Percentiles rank a stretch among this genome's conserved stretches.
Evolutionary conservation across 2,888 invertebrate species (phyloP).

Genomic region (Boloria selene): DNA sequence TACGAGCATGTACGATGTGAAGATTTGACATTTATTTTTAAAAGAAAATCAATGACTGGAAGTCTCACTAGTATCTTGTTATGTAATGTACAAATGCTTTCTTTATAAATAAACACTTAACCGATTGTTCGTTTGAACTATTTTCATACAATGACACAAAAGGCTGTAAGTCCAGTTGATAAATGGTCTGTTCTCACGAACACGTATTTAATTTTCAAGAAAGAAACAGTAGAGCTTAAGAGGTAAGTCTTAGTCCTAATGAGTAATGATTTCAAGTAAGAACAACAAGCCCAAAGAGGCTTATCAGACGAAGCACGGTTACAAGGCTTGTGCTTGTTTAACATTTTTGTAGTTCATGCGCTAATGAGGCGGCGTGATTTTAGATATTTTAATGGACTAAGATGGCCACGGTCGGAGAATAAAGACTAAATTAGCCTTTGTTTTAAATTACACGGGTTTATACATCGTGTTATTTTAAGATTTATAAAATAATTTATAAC

Average conservation of each 20-base stretch:
- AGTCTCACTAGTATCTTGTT: no score
- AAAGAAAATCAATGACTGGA: no score
- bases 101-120: neutral
- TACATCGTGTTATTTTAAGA: no score
- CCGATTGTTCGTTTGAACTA: constrained; percentile 1
- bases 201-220: neutral
- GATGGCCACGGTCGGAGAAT: constrained; percentile 7
- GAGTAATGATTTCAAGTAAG: constrained; percentile 23
- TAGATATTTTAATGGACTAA: constrained; percentile 28
- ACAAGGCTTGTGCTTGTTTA: constrained; percentile 23
- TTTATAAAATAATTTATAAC: no score
- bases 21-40: no score
- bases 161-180: constrained; percentile 11
- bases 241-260: constrained; percentile 18
- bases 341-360: constrained; percentile 30
- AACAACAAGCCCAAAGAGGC: constrained; percentile 10
- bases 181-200: constrained; percentile 12
- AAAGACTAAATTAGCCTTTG: constrained; percentile 10
- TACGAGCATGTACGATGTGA: no score
- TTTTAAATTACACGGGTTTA: constrained; percentile 1
- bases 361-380: constrained; percentile 33
- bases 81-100: no score
- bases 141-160: constrained; percentile 18
- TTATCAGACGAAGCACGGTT: constrained; percentile 29
- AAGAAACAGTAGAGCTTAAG: constrained; percentile 13